A percentile compares a stretch with the other conserved stretches of the same genome.
These are phyloP conservation scores for Sterrhoptilus dennistouni DNA, from an alignment of 2,113 vertebrate genomes.

Conservation along the genomic window DNA sequence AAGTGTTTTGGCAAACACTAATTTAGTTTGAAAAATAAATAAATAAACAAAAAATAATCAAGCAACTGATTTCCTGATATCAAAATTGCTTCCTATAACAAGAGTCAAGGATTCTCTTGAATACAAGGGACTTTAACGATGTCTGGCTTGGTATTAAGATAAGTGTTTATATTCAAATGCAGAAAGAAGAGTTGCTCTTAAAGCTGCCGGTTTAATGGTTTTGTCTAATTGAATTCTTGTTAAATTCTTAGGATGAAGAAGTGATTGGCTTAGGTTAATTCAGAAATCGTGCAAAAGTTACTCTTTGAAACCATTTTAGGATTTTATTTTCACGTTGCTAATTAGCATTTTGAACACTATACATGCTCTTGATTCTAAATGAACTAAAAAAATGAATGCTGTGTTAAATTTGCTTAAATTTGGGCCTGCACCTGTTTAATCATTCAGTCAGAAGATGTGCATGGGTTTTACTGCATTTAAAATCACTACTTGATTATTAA, in stretches of 20 bases:
- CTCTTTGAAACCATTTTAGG: constrained; percentile 12
- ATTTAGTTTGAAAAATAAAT: constrained; percentile 18
- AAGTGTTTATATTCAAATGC: constrained; percentile 9
- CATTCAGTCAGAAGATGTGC: constrained; percentile 22
- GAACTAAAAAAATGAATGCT: constrained; percentile 40
- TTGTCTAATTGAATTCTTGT: constrained; percentile 62
- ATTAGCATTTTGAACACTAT: constrained; percentile 47
- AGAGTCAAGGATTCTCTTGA: constrained; percentile 39
- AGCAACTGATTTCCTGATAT: constrained; percentile 44
- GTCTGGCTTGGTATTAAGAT: constrained; percentile 33
- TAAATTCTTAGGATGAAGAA: constrained; percentile 52
- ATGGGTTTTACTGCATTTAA: constrained; percentile 8
- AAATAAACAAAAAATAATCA: constrained; percentile 39
- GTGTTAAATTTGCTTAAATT: constrained; percentile 39
- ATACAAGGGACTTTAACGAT: constrained; percentile 37
- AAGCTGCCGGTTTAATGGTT: constrained; percentile 32
- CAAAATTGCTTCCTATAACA: constrained; percentile 51
- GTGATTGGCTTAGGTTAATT: constrained; percentile 36
- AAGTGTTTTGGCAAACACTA: constrained; percentile 28
- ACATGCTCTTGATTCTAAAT: constrained; percentile 51
- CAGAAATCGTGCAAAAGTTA: constrained; percentile 15
- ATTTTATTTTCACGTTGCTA: constrained; percentile 52
- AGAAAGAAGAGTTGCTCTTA: constrained; percentile 30
- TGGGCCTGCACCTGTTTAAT: constrained; percentile 43
- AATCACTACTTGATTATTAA: constrained; percentile 28